A percentile compares a stretch with the other conserved stretches of the same genome.
These are phyloP conservation scores for Chloebia gouldiae DNA, from an alignment of 2,113 vertebrate species.

Conservation along the genomic window DNA sequence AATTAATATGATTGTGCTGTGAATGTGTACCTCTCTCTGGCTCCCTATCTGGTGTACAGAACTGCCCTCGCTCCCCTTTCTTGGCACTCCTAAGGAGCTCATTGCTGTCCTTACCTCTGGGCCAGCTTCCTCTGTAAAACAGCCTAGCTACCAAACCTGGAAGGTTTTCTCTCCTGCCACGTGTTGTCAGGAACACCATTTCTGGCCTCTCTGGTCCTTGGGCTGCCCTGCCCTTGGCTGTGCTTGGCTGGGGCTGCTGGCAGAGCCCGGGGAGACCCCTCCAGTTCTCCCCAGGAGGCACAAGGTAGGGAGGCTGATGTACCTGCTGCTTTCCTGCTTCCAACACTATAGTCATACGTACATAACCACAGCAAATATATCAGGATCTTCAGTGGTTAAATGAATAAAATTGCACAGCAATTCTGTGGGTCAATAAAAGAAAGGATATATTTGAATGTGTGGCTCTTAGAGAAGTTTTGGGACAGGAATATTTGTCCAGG, in stretches of 20 bases:
- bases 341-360: not conserved
- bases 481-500: not conserved
- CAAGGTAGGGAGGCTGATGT: not conserved
- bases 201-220: not conserved
- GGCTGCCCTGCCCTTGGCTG: not conserved
- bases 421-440: not conserved
- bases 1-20: not conserved
- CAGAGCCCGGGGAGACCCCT: not conserved
- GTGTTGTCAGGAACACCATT: not conserved
- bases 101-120: not conserved
- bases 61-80: not conserved
- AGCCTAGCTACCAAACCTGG: not conserved
- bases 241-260: accelerated
- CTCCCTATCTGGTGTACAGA: not conserved
- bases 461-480: not conserved
- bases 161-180: not conserved
- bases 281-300: not conserved
- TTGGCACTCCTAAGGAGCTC: not conserved
- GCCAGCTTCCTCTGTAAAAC: not conserved
- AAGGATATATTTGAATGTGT: not conserved
- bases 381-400: not conserved
- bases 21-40: not conserved
- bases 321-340: not conserved
- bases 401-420: not conserved
- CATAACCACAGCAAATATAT: not conserved